Percentiles rank a stretch among this genome's conserved stretches.
phyloP scores from a whole-genome alignment of 2,888 invertebrate species.

The Hartigia nigra region DNA sequence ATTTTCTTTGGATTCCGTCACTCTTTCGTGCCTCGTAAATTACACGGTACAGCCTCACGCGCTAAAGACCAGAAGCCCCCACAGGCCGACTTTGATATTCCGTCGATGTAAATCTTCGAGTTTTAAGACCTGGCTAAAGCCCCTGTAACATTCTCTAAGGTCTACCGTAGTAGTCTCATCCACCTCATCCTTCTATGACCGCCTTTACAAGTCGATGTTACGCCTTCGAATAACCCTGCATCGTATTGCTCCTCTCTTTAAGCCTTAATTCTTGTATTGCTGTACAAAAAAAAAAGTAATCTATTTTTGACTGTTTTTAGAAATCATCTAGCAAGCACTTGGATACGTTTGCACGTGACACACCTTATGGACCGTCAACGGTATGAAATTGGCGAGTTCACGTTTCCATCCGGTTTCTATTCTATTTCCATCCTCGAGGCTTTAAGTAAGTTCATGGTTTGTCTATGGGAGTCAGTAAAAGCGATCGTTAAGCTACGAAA shows the following conservation, averaged over 20 bases:
- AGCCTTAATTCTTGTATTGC: background rate
- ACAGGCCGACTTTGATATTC: slow-evolving; percentile 12
- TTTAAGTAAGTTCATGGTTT: slow-evolving; percentile 3
- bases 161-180: background rate
- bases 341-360: background rate
- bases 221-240: background rate
- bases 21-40: slow-evolving; percentile 7
- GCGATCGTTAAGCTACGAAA: slow-evolving; percentile 31
- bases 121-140: slow-evolving; percentile 2
- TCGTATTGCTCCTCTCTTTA: background rate
- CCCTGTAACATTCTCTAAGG: background rate
- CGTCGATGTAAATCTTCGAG: slow-evolving; percentile 11
- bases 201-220: background rate
- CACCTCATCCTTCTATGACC: background rate
- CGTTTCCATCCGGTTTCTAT: background rate
- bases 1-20: slow-evolving; percentile 12
- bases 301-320: background rate
- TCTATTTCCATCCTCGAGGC: background rate
- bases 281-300: background rate
- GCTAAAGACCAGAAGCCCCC: slow-evolving; percentile 13
- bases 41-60: background rate
- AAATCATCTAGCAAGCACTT: background rate
- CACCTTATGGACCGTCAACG: background rate
- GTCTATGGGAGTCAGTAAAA: slow-evolving; percentile 21
- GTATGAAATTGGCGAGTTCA: background rate